Percentiles rank a stretch among this genome's conserved stretches.
Evolutionary conservation across 2,113 vertebrate species (phyloP).

Genomic region (Eurystomus gularis): DNA sequence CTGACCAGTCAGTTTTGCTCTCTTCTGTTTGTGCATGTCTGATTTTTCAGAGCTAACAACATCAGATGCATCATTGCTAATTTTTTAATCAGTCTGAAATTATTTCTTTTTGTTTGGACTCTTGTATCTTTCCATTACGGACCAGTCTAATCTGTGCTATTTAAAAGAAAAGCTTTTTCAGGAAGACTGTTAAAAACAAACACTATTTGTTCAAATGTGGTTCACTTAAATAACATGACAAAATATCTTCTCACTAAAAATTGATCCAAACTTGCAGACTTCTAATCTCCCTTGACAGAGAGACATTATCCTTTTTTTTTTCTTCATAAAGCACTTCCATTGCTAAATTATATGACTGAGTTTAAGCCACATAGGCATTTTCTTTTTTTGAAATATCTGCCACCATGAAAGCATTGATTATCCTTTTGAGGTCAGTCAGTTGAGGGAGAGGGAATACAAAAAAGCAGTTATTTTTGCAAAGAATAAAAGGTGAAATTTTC

Average conservation of each 20-base stretch:
- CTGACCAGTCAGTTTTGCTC: background rate
- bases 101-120: background rate
- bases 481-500: constrained; percentile 32
- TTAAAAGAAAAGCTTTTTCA: background rate
- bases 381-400: background rate
- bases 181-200: background rate
- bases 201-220: background rate
- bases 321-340: background rate
- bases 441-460: background rate
- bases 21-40: background rate
- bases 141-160: background rate
- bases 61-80: background rate
- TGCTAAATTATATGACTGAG: background rate
- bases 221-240: constrained; percentile 18
- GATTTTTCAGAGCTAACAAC: background rate
- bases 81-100: background rate
- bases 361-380: background rate
- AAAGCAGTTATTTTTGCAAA: background rate
- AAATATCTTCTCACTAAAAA: constrained; percentile 28
- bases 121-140: background rate
- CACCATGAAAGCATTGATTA: background rate
- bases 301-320: background rate
- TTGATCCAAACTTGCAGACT: background rate
- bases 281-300: background rate
- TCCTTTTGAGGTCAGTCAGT: background rate